Evolutionary conservation across 2,113 vertebrate genomes (phyloP).

Genomic region (Cynoglossus semilaevis): DNA sequence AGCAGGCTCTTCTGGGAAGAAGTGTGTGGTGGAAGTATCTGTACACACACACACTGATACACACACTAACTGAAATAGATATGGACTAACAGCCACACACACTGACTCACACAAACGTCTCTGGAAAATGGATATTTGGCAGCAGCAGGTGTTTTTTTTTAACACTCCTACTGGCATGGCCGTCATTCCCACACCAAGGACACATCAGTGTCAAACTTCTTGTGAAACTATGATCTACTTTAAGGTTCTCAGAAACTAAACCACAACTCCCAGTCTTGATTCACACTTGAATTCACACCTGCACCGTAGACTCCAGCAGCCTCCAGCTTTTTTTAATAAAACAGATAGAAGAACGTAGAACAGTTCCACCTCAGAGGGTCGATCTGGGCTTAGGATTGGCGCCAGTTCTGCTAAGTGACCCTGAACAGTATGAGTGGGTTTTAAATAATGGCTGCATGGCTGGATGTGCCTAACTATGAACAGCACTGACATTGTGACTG

Average conservation of each 20-base stretch:
- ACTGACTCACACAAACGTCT: conserved; percentile 31
- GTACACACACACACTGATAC: conserved; percentile 27
- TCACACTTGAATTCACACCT: conserved; percentile 2
- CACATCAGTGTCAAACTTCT: conserved; percentile 11
- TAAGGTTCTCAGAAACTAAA: conserved; percentile 26
- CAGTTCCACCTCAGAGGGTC: neutral
- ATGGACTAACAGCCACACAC: neutral
- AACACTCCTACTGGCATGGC: conserved; percentile 51
- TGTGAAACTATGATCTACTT: conserved; percentile 20
- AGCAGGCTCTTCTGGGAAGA: conserved; percentile 46
- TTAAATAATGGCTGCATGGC: conserved; percentile 30
- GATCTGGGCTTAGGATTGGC: conserved; percentile 9
- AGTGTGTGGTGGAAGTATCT: conserved; percentile 54
- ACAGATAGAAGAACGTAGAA: too few relatives aligned
- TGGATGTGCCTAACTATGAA: conserved; percentile 15
- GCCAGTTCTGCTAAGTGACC: conserved; percentile 12
- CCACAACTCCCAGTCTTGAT: neutral
- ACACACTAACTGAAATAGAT: conserved; percentile 14
- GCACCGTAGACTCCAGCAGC: too few relatives aligned
- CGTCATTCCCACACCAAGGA: conserved; percentile 12
- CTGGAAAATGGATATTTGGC: conserved; percentile 47
- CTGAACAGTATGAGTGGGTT: conserved; percentile 27
- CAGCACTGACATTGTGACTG: conserved; percentile 20
- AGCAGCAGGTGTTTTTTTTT: conserved; percentile 57
- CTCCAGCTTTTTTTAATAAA: too few relatives aligned